Base-by-base conservation (phyloP, 2,888 invertebrate genomes). In the Ichneumoninae sp. region DNA sequence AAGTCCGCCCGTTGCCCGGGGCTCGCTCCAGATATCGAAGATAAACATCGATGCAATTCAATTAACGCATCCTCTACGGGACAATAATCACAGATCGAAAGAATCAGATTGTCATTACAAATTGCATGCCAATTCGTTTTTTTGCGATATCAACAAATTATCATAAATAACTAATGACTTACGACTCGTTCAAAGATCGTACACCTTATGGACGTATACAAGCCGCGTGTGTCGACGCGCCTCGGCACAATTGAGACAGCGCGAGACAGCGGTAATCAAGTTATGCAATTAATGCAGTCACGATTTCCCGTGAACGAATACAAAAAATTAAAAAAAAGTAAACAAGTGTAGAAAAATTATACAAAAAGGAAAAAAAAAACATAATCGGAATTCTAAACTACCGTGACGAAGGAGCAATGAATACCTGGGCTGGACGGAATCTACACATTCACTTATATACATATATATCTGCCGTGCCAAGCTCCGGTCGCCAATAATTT, bases 381-480 rank as follows among this genome's bases (percentile, higher is more conserved):
- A 52, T 71, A 71, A 30, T 68, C 52, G 57, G 57, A 70, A 83
- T 66, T 78, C 50, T n/a, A 47, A 81, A 79, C 60, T 76, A 78
- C 33, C 44, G 33, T 77, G 81, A 82, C 54, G 74, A 86, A 87
- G 81, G 76, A 88, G 74, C 88, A 87, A 88, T 83, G 83, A 87
- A 87, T 88, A 91, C 90, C 87, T 91, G 93, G 92, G 92, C 92
- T 92, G 93, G 93, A 93, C 93, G 93, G 93, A 93, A 91, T 93
- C 93, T 93, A 93, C 91, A 93, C 93, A 93, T 92, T 92, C 89
- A 92, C 86, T 92, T 93, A 87, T 87, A 93, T 93, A 93, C 92
- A 93, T 92, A 92, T 92, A 92, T 92, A 92, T 92, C 91, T 91
- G 92, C 91, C 92, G 91, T 91, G 91, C 92, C 92, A 93, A 92